Evolutionary conservation across 2,888 invertebrate species (phyloP).

Genomic region (Hydroisotoma schaefferi): DNA sequence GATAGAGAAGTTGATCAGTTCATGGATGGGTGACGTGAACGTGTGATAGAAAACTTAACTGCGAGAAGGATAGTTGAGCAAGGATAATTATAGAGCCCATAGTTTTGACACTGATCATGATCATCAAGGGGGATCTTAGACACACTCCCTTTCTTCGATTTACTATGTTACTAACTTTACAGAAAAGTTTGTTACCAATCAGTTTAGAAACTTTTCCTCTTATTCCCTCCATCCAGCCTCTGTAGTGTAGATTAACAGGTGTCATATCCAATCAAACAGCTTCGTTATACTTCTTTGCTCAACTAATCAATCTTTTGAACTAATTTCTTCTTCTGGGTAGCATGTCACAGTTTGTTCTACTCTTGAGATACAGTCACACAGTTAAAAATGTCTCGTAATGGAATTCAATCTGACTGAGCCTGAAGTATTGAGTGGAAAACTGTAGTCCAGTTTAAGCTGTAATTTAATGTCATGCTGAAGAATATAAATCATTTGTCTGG

Average conservation of each 20-base stretch:
- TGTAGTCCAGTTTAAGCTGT: no score
- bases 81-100: constrained; percentile 4
- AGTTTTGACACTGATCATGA: background rate
- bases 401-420: background rate
- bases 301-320: constrained; percentile 34
- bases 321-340: constrained; percentile 15
- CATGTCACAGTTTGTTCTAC: constrained; percentile 12
- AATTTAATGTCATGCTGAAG: no score
- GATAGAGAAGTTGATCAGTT: no score
- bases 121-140: constrained; percentile 3
- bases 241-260: constrained; percentile 23
- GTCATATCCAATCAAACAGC: constrained; percentile 23
- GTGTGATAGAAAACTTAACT: no score
- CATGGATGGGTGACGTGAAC: no score
- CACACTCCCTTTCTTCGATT: no score
- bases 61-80: background rate
- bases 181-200: background rate
- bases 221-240: background rate
- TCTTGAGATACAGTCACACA: background rate
- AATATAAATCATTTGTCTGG: no score
- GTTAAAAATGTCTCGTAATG: background rate
- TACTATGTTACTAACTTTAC: background rate
- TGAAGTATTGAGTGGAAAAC: no score
- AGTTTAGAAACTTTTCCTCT: background rate
- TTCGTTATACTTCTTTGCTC: constrained; percentile 26